Percentiles rank a stretch among this genome's conserved stretches.
phyloP scores from a whole-genome alignment of 1,140 invertebrate genomes.

The Papilio polyxenes region DNA sequence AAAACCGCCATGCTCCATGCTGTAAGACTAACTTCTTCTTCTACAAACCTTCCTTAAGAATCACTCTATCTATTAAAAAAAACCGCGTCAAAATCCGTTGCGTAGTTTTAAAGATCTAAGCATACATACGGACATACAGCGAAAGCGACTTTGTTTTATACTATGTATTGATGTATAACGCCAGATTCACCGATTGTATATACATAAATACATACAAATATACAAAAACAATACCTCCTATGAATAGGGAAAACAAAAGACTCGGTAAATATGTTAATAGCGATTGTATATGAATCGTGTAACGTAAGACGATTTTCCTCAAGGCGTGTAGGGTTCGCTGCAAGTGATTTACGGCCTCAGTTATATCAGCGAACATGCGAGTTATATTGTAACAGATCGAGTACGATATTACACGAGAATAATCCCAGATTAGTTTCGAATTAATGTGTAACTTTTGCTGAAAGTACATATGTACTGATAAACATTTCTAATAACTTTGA shows the following conservation, averaged over 20 bases:
- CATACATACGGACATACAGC: no score
- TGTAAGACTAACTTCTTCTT: no score
- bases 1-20: no score
- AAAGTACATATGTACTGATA: constrained; percentile 5
- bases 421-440: neutral
- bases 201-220: no score
- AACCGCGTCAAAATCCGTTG: no score
- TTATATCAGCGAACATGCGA: constrained; percentile 6
- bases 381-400: constrained; percentile 25
- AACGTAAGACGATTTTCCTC: constrained; percentile 24
- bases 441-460: constrained; percentile 7
- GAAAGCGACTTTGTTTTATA: no score
- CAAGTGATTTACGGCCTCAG: constrained; percentile 24
- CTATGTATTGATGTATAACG: no score
- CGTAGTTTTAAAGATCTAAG: no score
- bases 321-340: constrained; percentile 11
- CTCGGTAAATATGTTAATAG: constrained; percentile 17
- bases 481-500: neutral
- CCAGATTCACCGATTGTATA: no score
- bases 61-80: no score
- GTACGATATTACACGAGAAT: constrained; percentile 19
- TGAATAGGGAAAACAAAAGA: neutral
- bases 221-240: neutral
- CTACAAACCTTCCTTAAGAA: no score
- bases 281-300: neutral